A percentile compares a stretch with the other conserved stretches of the same genome.
These are phyloP conservation scores for Antheraea pernyi DNA, from an alignment of 1,140 invertebrate genomes.

Conservation along the genomic window DNA sequence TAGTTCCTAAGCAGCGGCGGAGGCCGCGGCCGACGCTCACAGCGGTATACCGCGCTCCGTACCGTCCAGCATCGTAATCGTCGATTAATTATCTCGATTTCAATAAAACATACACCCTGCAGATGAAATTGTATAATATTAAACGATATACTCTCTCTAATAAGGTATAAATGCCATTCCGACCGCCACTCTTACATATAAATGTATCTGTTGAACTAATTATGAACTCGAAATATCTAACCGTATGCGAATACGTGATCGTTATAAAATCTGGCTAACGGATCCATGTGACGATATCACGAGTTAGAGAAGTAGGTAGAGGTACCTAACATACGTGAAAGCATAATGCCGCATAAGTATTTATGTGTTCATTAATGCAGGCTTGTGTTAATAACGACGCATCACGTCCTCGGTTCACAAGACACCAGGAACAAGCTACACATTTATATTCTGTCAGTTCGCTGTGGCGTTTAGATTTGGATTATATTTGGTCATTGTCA, in stretches of 20 bases:
- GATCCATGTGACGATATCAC: slow-evolving; percentile 19
- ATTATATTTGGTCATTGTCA: slow-evolving; percentile 75
- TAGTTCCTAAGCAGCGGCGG: slow-evolving; percentile 49
- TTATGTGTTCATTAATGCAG: slow-evolving; percentile 75
- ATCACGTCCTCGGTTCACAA: slow-evolving; percentile 76
- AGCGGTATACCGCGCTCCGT: slow-evolving; percentile 65
- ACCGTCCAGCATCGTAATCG: slow-evolving; percentile 72
- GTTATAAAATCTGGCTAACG: slow-evolving; percentile 32
- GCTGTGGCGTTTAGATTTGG: slow-evolving; percentile 74
- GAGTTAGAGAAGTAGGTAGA: slow-evolving; percentile 5
- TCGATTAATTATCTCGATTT: slow-evolving; percentile 74
- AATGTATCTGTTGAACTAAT: slow-evolving; percentile 35
- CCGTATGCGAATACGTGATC: slow-evolving; percentile 51
- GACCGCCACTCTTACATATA: slow-evolving; percentile 20
- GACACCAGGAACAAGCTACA: slow-evolving; percentile 53
- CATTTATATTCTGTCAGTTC: slow-evolving; percentile 75
- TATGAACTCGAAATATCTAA: slow-evolving; percentile 48
- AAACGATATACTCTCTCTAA: slow-evolving; percentile 57
- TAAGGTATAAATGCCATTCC: slow-evolving; percentile 59
- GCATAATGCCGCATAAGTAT: slow-evolving; percentile 45
- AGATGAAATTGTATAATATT: slow-evolving; percentile 71
- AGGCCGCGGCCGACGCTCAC: slow-evolving; percentile 46
- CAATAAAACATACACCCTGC: slow-evolving; percentile 70
- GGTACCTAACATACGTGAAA: slow-evolving; percentile 43
- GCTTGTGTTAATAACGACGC: slow-evolving; percentile 66